Evolutionary conservation across 2,113 vertebrate species (phyloP), one percentile per base, ranked within the genome.

Genomic region (Chitala chitala): DNA sequence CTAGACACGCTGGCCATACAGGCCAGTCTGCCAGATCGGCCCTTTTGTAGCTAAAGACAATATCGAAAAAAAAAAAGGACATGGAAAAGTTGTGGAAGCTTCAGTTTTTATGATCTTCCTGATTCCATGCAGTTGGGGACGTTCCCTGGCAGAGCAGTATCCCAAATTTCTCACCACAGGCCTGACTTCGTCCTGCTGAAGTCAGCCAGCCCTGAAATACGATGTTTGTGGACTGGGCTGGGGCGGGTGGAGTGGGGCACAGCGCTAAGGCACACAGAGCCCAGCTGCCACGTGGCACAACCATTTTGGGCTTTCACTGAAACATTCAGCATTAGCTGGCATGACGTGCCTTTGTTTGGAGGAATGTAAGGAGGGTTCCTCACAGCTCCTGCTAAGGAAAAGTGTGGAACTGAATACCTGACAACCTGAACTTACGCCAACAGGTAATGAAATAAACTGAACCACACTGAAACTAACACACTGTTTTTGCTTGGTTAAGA

Each of bases 151-250:
- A 66, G 22, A 24, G 36, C 5, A 26, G 22, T 40, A 44, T 46
- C 38, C 40, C 40, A 66, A n/a, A 46, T n/a, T 33, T 46, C 64
- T 26, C 38, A 10, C 42, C 64, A 15, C 33, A 63, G 38, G 15
- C 15, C 59, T 63, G 29, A 26, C 26, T 31, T 7, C 1, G 31
- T 26, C 58, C 20, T 38, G 58, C 26, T 1, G 15, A 31, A 38
- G 58, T n/a, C n/a, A 24, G 20, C 5, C 10, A 7, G 12, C n/a
- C 64, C 42, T 29, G 64, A 68, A 68, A 68, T 46, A 68, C n/a
- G 40, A 68, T 75, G 78, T 78, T 81, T 73, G 40, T 42, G 42
- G 63, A 4, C 63, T 44, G 38, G n/a, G 42, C 33, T 10, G 3
- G 40, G 20, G 33, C 8, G 7, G 22, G 59, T 3, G 6, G 9